Percentiles rank a stretch among this genome's conserved stretches.
These are phyloP conservation scores for Tigriopus japonicus DNA, from an alignment of 1,140 invertebrate genomes.

Conservation along the genomic window DNA sequence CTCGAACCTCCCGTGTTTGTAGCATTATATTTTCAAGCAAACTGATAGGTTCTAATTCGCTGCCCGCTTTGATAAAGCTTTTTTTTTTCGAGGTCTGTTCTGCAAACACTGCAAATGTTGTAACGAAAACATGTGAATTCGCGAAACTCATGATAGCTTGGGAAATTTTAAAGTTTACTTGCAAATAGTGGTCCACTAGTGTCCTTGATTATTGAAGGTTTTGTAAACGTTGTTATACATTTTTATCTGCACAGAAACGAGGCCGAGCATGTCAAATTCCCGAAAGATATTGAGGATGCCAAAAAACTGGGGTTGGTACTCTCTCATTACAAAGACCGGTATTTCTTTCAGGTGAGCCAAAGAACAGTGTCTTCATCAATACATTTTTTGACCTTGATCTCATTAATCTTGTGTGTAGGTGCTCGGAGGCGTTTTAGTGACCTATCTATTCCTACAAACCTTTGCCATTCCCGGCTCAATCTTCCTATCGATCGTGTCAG, in stretches of 20 bases:
- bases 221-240: no score
- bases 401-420: slow-evolving; percentile 40
- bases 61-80: no score
- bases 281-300: slow-evolving; percentile 83
- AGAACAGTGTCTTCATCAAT: neutral
- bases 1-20: no score
- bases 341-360: slow-evolving; percentile 43
- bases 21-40: no score
- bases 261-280: slow-evolving; percentile 68
- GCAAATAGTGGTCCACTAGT: no score
- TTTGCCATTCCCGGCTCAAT: slow-evolving; percentile 98
- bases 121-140: no score
- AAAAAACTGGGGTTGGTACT: slow-evolving; percentile 80
- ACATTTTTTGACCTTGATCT: neutral
- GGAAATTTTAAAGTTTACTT: no score
- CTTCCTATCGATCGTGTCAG: slow-evolving; percentile 89
- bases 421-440: slow-evolving; percentile 61
- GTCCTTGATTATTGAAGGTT: no score
- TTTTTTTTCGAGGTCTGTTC: no score
- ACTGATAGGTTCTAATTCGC: no score
- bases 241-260: slow-evolving; percentile 79
- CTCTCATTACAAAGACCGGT: slow-evolving; percentile 78
- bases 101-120: no score
- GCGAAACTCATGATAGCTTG: no score
- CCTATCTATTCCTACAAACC: slow-evolving; percentile 86